Percentiles rank a stretch among this genome's conserved stretches.
Conservation (phyloP, 2,113 vertebrate genomes). For the Heterochromis multidens region DNA sequence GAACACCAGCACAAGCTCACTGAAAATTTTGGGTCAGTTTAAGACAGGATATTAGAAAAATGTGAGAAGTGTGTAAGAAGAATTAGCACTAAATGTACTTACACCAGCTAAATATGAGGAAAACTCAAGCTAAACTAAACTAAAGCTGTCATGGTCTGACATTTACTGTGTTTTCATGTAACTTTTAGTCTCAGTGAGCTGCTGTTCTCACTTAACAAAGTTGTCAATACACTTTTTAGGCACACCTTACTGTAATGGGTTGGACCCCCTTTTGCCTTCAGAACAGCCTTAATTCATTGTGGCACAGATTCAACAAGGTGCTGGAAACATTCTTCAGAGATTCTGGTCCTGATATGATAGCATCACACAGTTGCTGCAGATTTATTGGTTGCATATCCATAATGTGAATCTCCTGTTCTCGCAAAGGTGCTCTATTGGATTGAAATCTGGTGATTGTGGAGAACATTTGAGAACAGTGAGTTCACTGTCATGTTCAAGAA, state of each 20-base stretch:
- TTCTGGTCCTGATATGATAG: not conserved
- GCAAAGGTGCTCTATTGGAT: not conserved
- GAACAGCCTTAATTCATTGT: not conserved
- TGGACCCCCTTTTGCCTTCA: not conserved
- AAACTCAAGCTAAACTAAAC: not conserved
- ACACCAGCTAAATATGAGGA: not conserved
- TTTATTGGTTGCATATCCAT: no score
- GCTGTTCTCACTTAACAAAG: not conserved
- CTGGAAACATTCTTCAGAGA: not conserved
- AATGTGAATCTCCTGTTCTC: not conserved
- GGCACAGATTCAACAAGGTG: not conserved
- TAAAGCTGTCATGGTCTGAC: not conserved
- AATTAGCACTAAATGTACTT: no score
- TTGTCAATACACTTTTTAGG: not conserved
- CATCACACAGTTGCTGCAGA: not conserved
- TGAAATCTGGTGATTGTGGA: not conserved
- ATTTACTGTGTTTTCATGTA: not conserved
- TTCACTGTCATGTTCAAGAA: not conserved
- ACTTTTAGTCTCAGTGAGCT: not conserved
- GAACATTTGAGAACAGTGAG: not conserved
- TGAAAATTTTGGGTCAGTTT: not conserved
- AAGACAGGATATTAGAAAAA: not conserved
- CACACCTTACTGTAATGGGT: not conserved
- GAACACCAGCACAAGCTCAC: not conserved
- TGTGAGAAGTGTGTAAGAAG: no score